phyloP scores from a whole-genome alignment of 2,113 vertebrate genomes.

The Girardinichthys multiradiatus region DNA sequence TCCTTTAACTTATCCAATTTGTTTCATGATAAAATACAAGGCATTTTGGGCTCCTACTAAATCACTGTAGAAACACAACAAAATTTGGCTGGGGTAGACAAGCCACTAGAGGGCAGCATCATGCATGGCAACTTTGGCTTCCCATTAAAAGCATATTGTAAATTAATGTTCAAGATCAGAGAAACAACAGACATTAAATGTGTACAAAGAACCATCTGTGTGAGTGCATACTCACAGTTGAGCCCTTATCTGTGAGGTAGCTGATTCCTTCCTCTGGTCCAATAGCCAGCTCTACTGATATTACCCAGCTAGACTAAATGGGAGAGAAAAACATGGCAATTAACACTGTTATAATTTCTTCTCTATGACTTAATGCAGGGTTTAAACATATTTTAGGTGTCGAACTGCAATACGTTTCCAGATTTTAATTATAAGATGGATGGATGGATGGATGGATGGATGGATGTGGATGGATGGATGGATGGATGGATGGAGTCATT shows the following conservation, averaged over 20 bases:
- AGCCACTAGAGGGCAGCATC: background rate
- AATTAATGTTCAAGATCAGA: background rate
- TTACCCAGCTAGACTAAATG: constrained; percentile 96
- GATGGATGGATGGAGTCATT: too few relatives aligned
- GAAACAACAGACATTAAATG: background rate
- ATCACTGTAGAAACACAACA: background rate
- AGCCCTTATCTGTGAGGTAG: constrained; percentile 99
- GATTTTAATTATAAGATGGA: background rate
- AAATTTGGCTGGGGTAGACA: background rate
- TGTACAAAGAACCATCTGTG: background rate
- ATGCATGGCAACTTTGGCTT: background rate
- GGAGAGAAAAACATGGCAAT: constrained; percentile 6
- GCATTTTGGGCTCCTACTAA: too few relatives aligned
- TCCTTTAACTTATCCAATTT: too few relatives aligned
- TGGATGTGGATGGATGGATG: too few relatives aligned
- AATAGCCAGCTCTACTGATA: constrained; percentile 96
- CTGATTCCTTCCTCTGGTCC: constrained; percentile 99
- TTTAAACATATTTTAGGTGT: background rate
- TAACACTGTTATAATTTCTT: background rate
- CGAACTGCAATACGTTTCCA: background rate
- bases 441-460: too few relatives aligned
- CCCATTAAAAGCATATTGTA: background rate
- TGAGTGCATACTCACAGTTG: constrained; percentile 83
- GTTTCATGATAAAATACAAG: too few relatives aligned
- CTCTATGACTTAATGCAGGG: background rate